Percentiles rank a stretch among this genome's conserved stretches.
Evolutionary conservation across 2,797 vertebrate genomes (phyloP).

Genomic region (Tiaroga cobitis): DNA sequence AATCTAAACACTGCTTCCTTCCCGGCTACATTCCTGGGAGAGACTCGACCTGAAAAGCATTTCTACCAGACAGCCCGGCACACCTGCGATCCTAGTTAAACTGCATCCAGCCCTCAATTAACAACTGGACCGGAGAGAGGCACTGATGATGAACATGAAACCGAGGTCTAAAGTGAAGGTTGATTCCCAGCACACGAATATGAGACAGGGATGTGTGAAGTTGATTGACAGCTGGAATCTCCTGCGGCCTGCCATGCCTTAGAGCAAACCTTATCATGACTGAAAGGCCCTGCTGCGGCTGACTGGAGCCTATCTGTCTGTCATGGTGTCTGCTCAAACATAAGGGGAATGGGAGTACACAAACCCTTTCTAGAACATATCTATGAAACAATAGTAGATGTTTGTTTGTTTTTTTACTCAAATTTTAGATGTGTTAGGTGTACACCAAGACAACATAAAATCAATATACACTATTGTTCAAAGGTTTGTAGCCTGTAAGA

Average conservation of each 20-base stretch:
- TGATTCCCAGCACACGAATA: slow-evolving; percentile 14
- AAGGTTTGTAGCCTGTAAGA: not conserved
- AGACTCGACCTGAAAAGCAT: slow-evolving; percentile 33
- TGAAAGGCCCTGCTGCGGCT: slow-evolving; percentile 62
- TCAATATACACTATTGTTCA: not conserved
- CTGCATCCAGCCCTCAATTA: slow-evolving; percentile 44
- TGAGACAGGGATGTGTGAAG: slow-evolving; percentile 36
- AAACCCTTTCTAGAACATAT: slow-evolving; percentile 16
- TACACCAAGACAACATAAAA: not conserved
- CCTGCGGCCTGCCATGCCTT: slow-evolving; percentile 49
- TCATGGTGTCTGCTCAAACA: slow-evolving; percentile 68
- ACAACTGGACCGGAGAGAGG: not conserved
- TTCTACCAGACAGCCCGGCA: slow-evolving; percentile 30
- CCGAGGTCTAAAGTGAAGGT: slow-evolving; percentile 34
- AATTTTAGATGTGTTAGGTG: not conserved
- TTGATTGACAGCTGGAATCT: slow-evolving; percentile 64
- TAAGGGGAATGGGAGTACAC: slow-evolving; percentile 46
- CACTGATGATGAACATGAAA: slow-evolving; percentile 38
- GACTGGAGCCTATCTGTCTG: slow-evolving; percentile 65
- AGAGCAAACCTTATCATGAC: slow-evolving; percentile 62
- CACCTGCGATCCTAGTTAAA: slow-evolving; percentile 47
- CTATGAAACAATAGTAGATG: not conserved
- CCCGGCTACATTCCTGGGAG: slow-evolving; percentile 37
- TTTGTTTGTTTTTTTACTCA: not conserved
- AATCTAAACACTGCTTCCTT: slow-evolving; percentile 48